phyloP scores from a whole-genome alignment of 2,888 invertebrate genomes.

The Cephus pygmeus region DNA sequence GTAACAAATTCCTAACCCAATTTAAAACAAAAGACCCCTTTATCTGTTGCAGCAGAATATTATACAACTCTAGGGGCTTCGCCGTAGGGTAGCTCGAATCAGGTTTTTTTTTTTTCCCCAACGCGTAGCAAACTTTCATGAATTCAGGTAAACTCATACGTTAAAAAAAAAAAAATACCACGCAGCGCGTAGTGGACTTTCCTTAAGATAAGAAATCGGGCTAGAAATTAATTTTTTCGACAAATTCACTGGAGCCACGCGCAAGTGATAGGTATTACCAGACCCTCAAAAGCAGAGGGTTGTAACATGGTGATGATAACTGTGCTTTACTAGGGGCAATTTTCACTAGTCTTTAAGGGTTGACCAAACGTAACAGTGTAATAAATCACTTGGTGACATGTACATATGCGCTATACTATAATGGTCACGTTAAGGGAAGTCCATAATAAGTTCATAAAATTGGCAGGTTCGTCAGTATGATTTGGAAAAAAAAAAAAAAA shows the following conservation, averaged over 20 bases:
- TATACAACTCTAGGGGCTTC: background rate
- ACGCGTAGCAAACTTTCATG: background rate
- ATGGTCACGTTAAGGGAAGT: slow-evolving; percentile 45
- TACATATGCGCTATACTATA: slow-evolving; percentile 4
- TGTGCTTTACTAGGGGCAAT: background rate
- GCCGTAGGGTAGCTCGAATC: background rate
- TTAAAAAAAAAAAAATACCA: background rate
- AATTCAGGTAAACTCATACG: background rate
- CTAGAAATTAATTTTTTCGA: background rate
- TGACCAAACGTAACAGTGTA: background rate
- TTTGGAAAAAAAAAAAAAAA: background rate
- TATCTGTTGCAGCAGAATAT: background rate
- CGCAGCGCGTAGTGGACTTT: background rate
- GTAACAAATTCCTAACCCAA: background rate
- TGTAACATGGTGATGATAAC: background rate
- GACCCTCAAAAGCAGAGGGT: background rate
- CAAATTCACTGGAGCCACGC: background rate
- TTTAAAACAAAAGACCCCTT: background rate
- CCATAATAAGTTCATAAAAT: slow-evolving; percentile 50
- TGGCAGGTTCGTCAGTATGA: slow-evolving; percentile 19
- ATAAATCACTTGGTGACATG: background rate
- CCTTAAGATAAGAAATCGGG: background rate
- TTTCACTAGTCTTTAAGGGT: background rate
- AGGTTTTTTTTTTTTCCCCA: background rate
- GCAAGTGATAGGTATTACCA: background rate